These are phyloP conservation scores for Sthenelais limicola DNA, from an alignment of 2,888 invertebrate species.

Conservation along the genomic window DNA sequence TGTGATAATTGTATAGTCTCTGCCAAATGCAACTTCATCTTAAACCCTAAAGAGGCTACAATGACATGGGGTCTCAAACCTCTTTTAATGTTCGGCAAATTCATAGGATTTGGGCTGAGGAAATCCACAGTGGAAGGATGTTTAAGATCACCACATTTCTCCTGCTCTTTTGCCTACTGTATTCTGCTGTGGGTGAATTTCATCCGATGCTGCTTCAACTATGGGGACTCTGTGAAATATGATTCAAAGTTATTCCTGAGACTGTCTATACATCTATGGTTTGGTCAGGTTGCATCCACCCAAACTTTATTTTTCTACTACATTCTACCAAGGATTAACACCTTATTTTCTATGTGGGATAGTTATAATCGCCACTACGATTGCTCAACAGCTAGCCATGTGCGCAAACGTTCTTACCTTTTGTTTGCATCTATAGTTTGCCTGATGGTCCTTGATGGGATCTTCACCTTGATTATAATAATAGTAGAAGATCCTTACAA, in stretches of 20 bases:
- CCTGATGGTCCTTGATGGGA: neutral
- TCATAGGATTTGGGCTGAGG: too few species aligned
- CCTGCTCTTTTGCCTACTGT: constrained; percentile 2
- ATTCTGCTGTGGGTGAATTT: constrained; percentile 35
- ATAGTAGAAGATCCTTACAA: constrained; percentile 19
- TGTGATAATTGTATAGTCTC: too few species aligned
- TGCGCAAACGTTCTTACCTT: neutral
- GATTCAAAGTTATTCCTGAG: constrained; percentile 39
- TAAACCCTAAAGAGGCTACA: too few species aligned
- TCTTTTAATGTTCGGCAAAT: too few species aligned
- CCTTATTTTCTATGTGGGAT: too few species aligned
- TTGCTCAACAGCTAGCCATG: constrained; percentile 10
- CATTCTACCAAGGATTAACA: constrained; percentile 23
- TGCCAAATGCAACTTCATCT: too few species aligned
- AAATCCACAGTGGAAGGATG: too few species aligned
- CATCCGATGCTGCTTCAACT: constrained; percentile 33
- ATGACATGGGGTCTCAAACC: too few species aligned
- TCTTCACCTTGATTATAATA: constrained; percentile 10
- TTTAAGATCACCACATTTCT: too few species aligned
- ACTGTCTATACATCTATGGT: constrained; percentile 40
- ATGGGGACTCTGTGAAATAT: constrained; percentile 25
- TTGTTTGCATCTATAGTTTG: too few species aligned
- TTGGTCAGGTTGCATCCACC: constrained; percentile 37
- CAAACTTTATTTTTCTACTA: constrained; percentile 31
- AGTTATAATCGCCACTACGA: constrained; percentile 24